Conservation (phyloP, 2,797 vertebrate genomes). For the Nannoperca obscura region DNA sequence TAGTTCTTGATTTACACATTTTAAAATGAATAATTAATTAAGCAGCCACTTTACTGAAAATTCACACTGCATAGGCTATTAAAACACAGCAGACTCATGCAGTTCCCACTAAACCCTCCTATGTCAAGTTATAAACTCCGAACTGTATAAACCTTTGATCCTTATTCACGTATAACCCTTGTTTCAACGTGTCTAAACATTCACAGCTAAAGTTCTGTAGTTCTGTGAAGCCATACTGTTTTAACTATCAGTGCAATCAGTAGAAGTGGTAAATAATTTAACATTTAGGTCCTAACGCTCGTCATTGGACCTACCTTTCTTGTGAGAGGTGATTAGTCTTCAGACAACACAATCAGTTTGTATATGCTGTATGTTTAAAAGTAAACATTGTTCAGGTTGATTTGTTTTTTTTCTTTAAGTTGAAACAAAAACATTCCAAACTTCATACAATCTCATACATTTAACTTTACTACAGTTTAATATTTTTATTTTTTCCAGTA, state of each 20-base stretch:
- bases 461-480: background rate
- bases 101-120: background rate
- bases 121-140: background rate
- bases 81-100: background rate
- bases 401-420: constrained; percentile 17
- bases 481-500: background rate
- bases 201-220: background rate
- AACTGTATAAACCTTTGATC: background rate
- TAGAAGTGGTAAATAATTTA: background rate
- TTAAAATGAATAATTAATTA: background rate
- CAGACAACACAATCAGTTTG: background rate
- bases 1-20: background rate
- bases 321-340: background rate
- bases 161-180: background rate
- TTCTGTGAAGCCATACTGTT: background rate
- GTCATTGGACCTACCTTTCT: constrained; percentile 44
- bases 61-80: background rate
- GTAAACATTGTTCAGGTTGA: constrained; percentile 1
- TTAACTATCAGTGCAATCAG: background rate
- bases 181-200: background rate
- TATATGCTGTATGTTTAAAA: constrained; percentile 11
- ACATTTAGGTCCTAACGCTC: background rate
- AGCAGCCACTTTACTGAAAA: no score
- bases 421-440: constrained; percentile 22
- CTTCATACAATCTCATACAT: rapidly evolving